Evolutionary conservation across 2,113 vertebrate species (phyloP).

Genomic region (Neoarius graeffei): DNA sequence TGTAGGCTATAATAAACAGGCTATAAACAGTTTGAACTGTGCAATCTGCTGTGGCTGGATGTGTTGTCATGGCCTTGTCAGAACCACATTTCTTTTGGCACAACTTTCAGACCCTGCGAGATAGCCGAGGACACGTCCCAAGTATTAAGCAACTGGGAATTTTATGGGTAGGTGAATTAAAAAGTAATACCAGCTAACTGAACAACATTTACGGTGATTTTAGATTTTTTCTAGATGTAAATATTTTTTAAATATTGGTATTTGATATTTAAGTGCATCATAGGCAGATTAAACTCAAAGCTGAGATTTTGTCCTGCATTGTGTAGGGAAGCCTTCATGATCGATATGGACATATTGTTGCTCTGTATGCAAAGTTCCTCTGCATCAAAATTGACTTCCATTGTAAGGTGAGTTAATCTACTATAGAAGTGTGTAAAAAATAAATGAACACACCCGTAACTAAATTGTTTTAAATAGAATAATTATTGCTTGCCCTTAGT

Average conservation of each 20-base stretch:
- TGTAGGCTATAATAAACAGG: not conserved
- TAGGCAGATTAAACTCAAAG: conserved; percentile 52
- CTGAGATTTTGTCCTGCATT: conserved; percentile 2
- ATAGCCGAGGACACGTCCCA: conserved; percentile 47
- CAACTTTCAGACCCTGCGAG: conserved; percentile 43
- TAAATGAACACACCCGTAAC: not conserved
- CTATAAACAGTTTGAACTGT: not conserved
- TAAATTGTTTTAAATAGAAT: not conserved
- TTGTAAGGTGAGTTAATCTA: conserved; percentile 76
- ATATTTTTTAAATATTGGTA: conserved; percentile 6
- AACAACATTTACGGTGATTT: not conserved
- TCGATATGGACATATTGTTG: conserved; percentile 91
- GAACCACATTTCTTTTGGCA: not conserved
- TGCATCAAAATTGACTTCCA: conserved; percentile 96
- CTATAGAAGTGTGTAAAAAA: not conserved
- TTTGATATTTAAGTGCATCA: not conserved
- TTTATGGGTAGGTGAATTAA: conserved; percentile 49
- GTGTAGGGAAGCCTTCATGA: conserved; percentile 87
- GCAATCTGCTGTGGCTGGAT: not conserved
- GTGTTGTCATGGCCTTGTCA: not conserved
- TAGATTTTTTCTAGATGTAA: not conserved
- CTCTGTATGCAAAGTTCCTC: conserved; percentile 88
- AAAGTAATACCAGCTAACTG: not conserved
- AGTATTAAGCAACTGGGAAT: conserved; percentile 51
- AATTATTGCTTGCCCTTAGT: not conserved